phyloP scores from a whole-genome alignment of 1,140 invertebrate species.

The Nephila pilipes region DNA sequence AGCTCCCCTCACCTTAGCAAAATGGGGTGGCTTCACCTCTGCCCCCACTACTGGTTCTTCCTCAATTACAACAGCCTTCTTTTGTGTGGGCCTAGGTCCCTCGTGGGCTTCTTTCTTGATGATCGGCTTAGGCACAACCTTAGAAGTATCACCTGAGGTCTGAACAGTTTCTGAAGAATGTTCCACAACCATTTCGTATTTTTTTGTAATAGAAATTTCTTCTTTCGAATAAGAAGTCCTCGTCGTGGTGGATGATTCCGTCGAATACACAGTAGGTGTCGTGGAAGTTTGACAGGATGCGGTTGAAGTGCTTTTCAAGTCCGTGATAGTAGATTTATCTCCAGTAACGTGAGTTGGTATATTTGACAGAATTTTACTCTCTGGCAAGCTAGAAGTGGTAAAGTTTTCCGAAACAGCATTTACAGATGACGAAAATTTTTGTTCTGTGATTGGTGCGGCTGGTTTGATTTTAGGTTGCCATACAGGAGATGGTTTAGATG shows the following conservation, averaged over 20 bases:
- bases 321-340: not conserved
- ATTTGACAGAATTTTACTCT: not conserved
- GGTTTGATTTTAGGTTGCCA: conserved; percentile 52
- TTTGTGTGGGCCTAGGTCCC: conserved; percentile 82
- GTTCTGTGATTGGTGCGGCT: conserved; percentile 1
- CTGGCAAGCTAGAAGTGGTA: not conserved
- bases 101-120: conserved; percentile 70
- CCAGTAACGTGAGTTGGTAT: not conserved
- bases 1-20: conserved; percentile 77
- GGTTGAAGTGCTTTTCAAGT: conserved; percentile 42
- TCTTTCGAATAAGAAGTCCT: conserved; percentile 56
- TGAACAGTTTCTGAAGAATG: conserved; percentile 54
- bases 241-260: conserved; percentile 53
- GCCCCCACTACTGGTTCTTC: conserved; percentile 87
- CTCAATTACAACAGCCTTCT: conserved; percentile 85
- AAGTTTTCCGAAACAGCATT: not conserved
- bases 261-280: not conserved
- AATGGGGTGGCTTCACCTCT: conserved; percentile 81
- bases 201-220: conserved; percentile 68
- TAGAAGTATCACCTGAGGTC: not conserved
- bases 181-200: conserved; percentile 63
- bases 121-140: conserved; percentile 65
- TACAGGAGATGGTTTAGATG: conserved; percentile 79
- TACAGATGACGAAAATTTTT: not conserved
- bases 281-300: conserved; percentile 57